Percentiles rank a stretch among this genome's conserved stretches.
Conservation (phyloP, 2,113 vertebrate genomes). For the Fulmarus glacialis region DNA sequence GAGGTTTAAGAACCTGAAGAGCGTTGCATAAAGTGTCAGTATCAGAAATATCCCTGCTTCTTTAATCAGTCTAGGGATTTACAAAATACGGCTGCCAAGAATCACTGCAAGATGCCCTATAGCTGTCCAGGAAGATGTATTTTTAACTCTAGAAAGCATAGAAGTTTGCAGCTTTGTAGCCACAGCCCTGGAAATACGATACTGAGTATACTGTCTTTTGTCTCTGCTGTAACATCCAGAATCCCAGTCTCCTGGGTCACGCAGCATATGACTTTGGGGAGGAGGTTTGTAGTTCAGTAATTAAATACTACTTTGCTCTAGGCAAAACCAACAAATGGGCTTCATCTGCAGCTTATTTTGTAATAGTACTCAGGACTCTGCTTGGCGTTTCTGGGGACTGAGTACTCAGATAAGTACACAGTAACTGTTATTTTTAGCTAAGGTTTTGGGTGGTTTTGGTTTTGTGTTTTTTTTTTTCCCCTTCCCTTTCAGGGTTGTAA, state of each 20-base stretch:
- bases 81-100: neutral
- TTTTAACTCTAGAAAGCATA: neutral
- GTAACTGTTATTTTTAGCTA: conserved; percentile 40
- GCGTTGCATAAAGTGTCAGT: neutral
- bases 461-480: neutral
- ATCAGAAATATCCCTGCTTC: neutral
- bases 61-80: neutral
- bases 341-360: conserved; percentile 38
- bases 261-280: conserved; percentile 4
- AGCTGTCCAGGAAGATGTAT: neutral
- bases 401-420: neutral
- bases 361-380: neutral
- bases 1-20: neutral
- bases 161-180: neutral
- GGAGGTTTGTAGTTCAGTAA: conserved; percentile 15
- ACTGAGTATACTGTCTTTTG: neutral
- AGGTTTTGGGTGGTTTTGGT: neutral
- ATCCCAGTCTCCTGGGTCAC: conserved; percentile 10
- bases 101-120: neutral
- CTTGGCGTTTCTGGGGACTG: neutral
- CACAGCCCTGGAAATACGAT: neutral
- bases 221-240: neutral
- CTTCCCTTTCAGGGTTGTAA: neutral
- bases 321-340: conserved; percentile 46
- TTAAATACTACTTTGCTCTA: conserved; percentile 58